A percentile compares a stretch with the other conserved stretches of the same genome.
These are phyloP conservation scores for Drosophila aldrichi DNA, from an alignment of 2,888 invertebrate species.

Conservation along the genomic window DNA sequence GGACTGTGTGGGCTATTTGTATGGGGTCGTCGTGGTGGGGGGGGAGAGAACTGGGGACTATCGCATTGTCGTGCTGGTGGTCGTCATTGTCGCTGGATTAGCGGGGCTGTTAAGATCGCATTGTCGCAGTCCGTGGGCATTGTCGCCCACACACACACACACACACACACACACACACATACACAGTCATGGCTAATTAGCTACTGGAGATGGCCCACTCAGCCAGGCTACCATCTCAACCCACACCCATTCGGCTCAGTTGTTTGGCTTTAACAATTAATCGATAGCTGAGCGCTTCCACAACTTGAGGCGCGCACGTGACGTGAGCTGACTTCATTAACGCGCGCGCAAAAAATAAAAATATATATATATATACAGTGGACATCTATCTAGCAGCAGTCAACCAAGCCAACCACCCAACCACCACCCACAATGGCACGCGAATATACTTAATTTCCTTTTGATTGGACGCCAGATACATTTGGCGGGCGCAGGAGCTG, in stretches of 20 bases:
- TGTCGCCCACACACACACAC: constrained; percentile 22
- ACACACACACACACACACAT: background rate
- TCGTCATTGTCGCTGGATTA: constrained; percentile 74
- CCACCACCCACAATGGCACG: constrained; percentile 49
- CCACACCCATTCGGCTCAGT: constrained; percentile 12
- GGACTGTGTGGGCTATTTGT: constrained; percentile 1
- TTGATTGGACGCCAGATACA: constrained; percentile 74
- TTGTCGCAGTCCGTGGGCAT: constrained; percentile 33
- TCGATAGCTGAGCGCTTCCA: constrained; percentile 57
- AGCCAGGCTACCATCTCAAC: background rate
- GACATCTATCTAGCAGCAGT: constrained; percentile 7
- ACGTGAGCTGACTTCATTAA: constrained; percentile 50
- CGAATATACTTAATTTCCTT: constrained; percentile 72
- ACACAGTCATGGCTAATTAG: constrained; percentile 68
- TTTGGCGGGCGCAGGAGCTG: constrained; percentile 36
- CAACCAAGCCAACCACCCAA: background rate
- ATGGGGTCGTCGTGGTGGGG: background rate
- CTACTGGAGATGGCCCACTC: constrained; percentile 27
- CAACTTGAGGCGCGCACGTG: constrained; percentile 43
- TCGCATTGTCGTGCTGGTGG: constrained; percentile 38
- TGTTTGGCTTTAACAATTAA: constrained; percentile 71
- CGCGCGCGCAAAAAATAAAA: constrained; percentile 1
- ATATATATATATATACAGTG: background rate
- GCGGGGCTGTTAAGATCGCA: constrained; percentile 54
- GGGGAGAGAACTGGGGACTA: constrained; percentile 6